Evolutionary conservation across 1,140 invertebrate genomes (phyloP), one percentile per base, ranked within the genome.

Genomic region (Hylyphantes graminicola): DNA sequence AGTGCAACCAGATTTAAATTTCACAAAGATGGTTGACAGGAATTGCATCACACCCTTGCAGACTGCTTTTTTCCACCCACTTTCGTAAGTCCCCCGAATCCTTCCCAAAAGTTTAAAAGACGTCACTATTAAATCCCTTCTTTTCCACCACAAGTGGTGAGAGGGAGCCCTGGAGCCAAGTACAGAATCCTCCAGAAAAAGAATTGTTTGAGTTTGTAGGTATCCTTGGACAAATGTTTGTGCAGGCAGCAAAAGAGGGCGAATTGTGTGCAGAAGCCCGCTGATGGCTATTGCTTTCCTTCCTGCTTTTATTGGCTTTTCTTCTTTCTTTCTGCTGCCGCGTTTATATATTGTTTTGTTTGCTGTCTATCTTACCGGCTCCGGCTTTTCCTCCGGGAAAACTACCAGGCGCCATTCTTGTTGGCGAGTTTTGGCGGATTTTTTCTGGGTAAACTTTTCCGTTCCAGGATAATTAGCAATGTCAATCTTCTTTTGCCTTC

Each of bases 181-280:
- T 17, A 21, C 53, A 17, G 61, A 78, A 67, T 35, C 35, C 35
- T 35, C 72, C 15, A 74, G 72, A 74, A 76, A 76, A 63, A 67
- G 76, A 67, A 78, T 81, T 81, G 79, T 81, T 81, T 81, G 79
- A 81, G 79, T 81, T 81, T 73, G 79, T 81, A 81, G 79, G 67
- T 81, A 81, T 81, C 79, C 65, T 80, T 81, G 79, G 67, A 81
- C 79, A 81, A 81, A 81, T 81, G 79, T 81, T 81, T 81, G 79
- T 81, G 68, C 79, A 81, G 54, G 79, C 55, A 54, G n/a, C 50
- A 55, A 53, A 50, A n/a, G 59, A 79, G 64, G 51, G 61, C 61
- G 59, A 67, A 35, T 80, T 35, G 15, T 59, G 65, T 70, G 54
- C 61, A 59, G 57, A 50, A 57, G 35, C 19, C 55, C 64, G 55